Evolutionary conservation across 2,797 vertebrate genomes (phyloP).

Genomic region (Chloroceryle amazona): DNA sequence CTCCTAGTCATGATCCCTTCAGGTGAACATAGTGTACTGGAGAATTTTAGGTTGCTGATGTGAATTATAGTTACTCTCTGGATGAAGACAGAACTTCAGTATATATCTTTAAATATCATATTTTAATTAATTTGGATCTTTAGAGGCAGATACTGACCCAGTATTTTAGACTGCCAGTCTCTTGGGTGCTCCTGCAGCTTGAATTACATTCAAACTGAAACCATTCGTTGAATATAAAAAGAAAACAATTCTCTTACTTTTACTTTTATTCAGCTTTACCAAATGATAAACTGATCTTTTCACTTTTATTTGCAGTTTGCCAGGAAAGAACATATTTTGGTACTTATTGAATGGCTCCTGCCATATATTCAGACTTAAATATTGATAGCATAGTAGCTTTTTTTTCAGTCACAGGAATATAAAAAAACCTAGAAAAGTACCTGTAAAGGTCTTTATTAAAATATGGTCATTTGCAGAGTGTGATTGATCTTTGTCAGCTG

Average conservation of each 20-base stretch:
- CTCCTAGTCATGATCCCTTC: neutral
- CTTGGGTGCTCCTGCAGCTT: neutral
- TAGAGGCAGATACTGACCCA: neutral
- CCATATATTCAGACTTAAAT: neutral
- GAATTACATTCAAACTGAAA: neutral
- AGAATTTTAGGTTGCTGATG: neutral
- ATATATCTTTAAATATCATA: neutral
- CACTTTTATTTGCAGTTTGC: neutral
- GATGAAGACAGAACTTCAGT: neutral
- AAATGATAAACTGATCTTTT: conserved; percentile 1
- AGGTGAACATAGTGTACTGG: neutral
- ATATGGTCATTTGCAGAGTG: neutral
- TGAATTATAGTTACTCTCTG: neutral
- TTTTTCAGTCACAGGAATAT: conserved; percentile 7
- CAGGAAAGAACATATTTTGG: conserved; percentile 7
- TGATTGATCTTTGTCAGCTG: conserved; percentile 14
- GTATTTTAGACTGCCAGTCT: neutral
- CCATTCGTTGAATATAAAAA: neutral
- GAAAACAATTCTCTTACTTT: neutral
- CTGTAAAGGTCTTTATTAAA: neutral
- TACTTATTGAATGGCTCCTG: neutral
- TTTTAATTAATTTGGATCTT: conserved; percentile 18
- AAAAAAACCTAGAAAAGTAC: neutral
- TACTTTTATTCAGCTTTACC: neutral
- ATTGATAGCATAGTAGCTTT: neutral